These are phyloP conservation scores for Taxidea taxus DNA, from an alignment of 2,113 vertebrate species.

Conservation along the genomic window DNA sequence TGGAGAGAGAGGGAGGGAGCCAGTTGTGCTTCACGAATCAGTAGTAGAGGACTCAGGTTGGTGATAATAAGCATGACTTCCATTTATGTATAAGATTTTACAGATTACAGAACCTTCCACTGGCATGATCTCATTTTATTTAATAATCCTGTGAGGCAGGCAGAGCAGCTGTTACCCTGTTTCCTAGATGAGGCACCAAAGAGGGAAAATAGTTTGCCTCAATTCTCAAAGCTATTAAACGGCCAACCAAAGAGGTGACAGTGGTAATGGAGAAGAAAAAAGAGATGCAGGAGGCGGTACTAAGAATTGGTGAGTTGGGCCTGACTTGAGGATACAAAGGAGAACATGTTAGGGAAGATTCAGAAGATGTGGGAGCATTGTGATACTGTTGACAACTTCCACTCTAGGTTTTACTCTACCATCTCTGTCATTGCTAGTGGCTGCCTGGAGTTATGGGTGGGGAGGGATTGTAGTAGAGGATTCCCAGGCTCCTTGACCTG, in stretches of 20 bases:
- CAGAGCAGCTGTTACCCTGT: background rate
- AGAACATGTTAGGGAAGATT: background rate
- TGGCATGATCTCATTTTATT: background rate
- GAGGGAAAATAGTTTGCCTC: background rate
- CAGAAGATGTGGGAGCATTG: background rate
- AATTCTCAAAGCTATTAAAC: background rate
- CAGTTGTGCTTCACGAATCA: background rate
- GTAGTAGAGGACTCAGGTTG: background rate
- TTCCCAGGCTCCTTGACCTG: background rate
- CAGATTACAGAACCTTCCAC: conserved; percentile 12
- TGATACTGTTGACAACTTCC: background rate
- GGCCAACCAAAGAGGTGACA: background rate
- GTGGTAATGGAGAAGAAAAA: background rate
- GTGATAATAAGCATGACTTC: background rate
- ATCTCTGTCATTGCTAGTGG: background rate
- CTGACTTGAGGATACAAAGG: background rate
- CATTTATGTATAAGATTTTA: background rate
- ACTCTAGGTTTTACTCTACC: background rate
- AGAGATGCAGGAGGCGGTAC: background rate
- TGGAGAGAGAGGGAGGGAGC: background rate
- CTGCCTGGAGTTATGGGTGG: background rate
- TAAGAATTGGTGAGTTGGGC: background rate
- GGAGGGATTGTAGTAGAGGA: background rate
- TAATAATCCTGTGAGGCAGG: background rate
- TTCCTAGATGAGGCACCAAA: background rate